Evolutionary conservation across 2,113 vertebrate genomes (phyloP).

Genomic region (Peromyscus maniculatus): DNA sequence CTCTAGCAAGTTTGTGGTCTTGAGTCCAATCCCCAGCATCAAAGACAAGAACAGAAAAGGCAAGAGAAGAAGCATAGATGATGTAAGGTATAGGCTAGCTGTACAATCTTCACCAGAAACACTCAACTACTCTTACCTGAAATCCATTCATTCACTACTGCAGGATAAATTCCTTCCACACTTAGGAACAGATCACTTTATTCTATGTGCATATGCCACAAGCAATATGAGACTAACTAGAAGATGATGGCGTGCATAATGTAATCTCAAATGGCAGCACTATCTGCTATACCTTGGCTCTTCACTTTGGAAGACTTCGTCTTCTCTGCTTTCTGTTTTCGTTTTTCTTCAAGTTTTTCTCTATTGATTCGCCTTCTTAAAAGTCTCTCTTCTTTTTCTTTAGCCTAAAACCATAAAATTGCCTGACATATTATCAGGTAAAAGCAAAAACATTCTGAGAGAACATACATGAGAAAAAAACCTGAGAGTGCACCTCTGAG

Average conservation of each 20-base stretch:
- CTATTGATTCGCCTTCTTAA: constrained; percentile 96
- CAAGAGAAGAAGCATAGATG: background rate
- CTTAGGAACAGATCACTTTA: background rate
- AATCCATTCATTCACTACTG: background rate
- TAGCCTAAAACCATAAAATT: constrained; percentile 90
- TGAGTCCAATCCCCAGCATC: background rate
- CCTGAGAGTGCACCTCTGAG: background rate
- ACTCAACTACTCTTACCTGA: background rate
- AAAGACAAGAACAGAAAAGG: background rate
- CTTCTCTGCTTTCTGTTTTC: constrained; percentile 94
- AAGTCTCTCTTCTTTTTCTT: constrained; percentile 98
- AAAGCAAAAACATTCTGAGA: constrained; percentile 27
- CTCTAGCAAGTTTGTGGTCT: background rate
- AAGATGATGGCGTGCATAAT: background rate
- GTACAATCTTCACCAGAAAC: background rate
- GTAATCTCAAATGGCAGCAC: background rate
- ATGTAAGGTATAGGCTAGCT: background rate
- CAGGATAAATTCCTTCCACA: constrained; percentile 27
- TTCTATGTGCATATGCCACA: background rate
- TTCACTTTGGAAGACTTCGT: constrained; percentile 87
- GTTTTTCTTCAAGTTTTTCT: constrained; percentile 97
- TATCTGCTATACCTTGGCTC: constrained; percentile 84
- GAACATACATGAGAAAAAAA: background rate
- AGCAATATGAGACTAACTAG: background rate
- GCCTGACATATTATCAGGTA: background rate